Conservation (phyloP, 1,140 invertebrate genomes). For the Coptotermes formosanus region DNA sequence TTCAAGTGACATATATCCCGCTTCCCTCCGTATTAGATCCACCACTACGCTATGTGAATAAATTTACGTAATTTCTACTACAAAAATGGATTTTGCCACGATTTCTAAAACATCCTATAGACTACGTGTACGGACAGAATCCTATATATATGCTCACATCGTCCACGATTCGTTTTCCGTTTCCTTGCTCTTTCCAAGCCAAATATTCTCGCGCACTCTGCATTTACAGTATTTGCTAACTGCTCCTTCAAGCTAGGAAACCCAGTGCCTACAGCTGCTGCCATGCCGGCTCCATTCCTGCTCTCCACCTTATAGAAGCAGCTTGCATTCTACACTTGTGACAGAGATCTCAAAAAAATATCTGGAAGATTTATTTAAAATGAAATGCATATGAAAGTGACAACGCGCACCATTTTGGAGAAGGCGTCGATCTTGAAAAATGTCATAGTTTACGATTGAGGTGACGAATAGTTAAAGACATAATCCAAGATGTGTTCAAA, state of each 20-base stretch:
- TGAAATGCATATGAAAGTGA: background rate
- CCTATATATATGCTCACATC: background rate
- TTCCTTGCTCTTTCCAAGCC: background rate
- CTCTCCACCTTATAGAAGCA: background rate
- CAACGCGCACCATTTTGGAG: background rate
- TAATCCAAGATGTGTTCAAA: too few relatives aligned
- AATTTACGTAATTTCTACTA: too few relatives aligned
- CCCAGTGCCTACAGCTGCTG: background rate
- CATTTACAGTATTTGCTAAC: background rate
- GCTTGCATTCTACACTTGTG: background rate
- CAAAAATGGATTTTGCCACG: background rate
- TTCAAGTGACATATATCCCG: too few relatives aligned
- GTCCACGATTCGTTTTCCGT: background rate
- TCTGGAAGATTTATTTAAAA: background rate
- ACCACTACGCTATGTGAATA: too few relatives aligned
- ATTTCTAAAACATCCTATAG: background rate
- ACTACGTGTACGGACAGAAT: background rate
- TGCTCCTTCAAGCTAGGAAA: background rate
- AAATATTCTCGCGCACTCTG: background rate
- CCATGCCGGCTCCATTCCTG: background rate
- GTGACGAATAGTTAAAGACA: too few relatives aligned
- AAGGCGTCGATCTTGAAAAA: background rate
- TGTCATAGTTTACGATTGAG: background rate
- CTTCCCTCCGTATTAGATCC: too few relatives aligned
- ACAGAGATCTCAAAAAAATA: background rate